phyloP scores from a whole-genome alignment of 2,888 invertebrate genomes.

The Busseola fusca region DNA sequence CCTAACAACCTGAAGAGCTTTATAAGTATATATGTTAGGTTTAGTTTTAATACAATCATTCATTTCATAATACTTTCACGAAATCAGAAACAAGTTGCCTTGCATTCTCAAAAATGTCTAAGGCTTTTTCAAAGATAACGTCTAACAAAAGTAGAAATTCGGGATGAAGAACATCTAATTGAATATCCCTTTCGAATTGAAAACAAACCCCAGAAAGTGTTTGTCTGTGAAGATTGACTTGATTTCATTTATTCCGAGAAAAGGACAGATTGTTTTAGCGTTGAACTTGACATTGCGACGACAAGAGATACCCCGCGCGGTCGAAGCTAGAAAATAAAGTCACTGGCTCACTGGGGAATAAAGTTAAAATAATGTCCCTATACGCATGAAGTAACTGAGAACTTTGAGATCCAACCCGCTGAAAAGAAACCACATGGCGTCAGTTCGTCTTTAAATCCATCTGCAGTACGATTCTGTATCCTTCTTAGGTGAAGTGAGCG shows the following conservation, averaged over 20 bases:
- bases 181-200: not conserved
- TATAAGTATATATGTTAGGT: not conserved
- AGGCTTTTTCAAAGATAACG: not conserved
- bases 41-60: not conserved
- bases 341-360: conserved; percentile 4
- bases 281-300: conserved; percentile 8
- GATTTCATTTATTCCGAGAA: conserved; percentile 13
- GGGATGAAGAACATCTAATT: not conserved
- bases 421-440: not conserved
- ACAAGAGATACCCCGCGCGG: not conserved
- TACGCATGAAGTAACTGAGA: not conserved
- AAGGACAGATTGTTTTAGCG: conserved; percentile 24
- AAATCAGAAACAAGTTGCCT: not conserved
- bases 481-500: too few relatives aligned
- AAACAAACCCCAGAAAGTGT: not conserved
- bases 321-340: conserved; percentile 17
- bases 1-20: too few relatives aligned
- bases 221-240: conserved; percentile 14
- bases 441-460: not conserved
- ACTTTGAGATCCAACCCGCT: too few relatives aligned
- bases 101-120: not conserved
- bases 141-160: not conserved
- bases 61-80: not conserved
- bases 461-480: too few relatives aligned
- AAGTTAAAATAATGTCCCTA: not conserved